Conservation (phyloP, 2,888 invertebrate genomes). For the Hoplodrina blanda region DNA sequence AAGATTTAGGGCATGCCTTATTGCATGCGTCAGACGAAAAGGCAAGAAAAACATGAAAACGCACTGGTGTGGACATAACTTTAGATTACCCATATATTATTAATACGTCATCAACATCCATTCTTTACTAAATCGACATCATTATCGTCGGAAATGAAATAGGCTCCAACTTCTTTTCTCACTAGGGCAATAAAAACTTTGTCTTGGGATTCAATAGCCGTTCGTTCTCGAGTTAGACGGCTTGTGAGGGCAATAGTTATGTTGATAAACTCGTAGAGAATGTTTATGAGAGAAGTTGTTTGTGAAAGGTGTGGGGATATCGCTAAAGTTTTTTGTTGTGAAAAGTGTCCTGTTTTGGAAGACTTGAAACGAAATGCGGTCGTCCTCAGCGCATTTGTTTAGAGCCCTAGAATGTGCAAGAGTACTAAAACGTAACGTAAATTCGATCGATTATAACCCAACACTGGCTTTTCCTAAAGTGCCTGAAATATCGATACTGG, state of each 20-base stretch:
- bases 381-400: too few species aligned
- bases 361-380: too few species aligned
- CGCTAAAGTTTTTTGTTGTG: conserved; percentile 9
- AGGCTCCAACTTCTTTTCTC: conserved; percentile 23
- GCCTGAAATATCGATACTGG: too few species aligned
- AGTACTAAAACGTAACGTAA: too few species aligned
- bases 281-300: conserved; percentile 22
- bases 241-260: conserved; percentile 7
- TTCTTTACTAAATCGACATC: conserved; percentile 19
- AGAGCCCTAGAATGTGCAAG: too few species aligned
- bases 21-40: too few species aligned
- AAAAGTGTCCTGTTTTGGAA: neutral
- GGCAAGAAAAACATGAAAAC: too few species aligned
- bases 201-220: conserved; percentile 4
- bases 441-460: too few species aligned
- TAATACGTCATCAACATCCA: conserved; percentile 27
- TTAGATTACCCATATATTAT: neutral
- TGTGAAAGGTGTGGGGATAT: neutral
- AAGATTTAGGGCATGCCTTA: too few species aligned
- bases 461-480: too few species aligned
- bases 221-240: neutral
- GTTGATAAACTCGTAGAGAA: conserved; percentile 18
- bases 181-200: conserved; percentile 33
- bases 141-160: conserved; percentile 28
- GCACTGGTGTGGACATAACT: too few species aligned